A percentile compares a stretch with the other conserved stretches of the same genome.
Evolutionary conservation across 1,140 invertebrate species (phyloP).

Genomic region (Schlechtendalia chinensis): DNA sequence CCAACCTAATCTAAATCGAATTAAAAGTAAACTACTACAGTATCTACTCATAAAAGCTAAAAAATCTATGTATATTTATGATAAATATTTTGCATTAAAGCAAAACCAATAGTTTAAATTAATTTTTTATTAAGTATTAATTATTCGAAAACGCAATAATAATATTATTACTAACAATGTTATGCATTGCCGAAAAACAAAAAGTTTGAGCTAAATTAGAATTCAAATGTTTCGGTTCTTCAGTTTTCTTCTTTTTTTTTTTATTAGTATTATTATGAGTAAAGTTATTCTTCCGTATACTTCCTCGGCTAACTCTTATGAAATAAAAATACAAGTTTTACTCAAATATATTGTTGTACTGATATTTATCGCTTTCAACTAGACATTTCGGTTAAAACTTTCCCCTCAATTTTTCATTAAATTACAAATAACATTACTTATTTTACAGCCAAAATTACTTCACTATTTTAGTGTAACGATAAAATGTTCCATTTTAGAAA

Average conservation of each 20-base stretch:
- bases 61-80: too few relatives aligned
- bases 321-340: neutral
- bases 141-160: neutral
- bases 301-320: too few relatives aligned
- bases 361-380: neutral
- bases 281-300: neutral
- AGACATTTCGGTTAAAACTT: conserved; percentile 2
- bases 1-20: too few relatives aligned
- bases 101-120: neutral
- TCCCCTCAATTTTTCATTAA: neutral
- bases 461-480: neutral
- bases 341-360: neutral
- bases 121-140: too few relatives aligned
- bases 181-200: neutral
- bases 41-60: too few relatives aligned
- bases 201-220: conserved; percentile 3
- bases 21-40: too few relatives aligned
- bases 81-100: neutral
- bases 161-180: neutral
- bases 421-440: neutral
- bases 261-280: conserved; percentile 1
- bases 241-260: neutral
- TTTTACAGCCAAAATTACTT: neutral
- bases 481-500: neutral
- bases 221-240: neutral